A percentile compares a stretch with the other conserved stretches of the same genome.
phyloP scores from a whole-genome alignment of 1,140 invertebrate species.

The Bathynomus jamesi region DNA sequence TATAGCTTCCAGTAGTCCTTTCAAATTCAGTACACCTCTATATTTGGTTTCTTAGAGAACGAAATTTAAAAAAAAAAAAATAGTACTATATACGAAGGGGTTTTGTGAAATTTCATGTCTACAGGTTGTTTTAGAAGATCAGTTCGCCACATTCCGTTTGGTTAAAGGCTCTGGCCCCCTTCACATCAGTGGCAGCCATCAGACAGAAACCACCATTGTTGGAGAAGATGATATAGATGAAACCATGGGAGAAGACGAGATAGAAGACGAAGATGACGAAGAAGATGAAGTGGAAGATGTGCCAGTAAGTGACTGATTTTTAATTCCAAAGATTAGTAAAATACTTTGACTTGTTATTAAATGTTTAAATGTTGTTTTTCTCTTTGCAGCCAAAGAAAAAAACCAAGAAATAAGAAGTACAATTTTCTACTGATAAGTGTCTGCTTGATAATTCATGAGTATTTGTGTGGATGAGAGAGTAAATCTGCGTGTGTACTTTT shows the following conservation, averaged over 20 bases:
- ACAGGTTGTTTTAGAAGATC: background rate
- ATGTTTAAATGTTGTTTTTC: background rate
- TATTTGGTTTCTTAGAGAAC: too few species aligned
- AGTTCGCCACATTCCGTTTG: background rate
- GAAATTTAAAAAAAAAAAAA: too few species aligned
- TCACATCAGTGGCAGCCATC: background rate
- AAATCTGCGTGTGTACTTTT: too few species aligned
- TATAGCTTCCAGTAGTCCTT: too few species aligned
- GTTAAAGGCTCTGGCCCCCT: background rate
- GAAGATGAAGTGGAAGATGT: constrained; percentile 3
- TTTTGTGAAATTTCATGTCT: background rate
- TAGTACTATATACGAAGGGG: too few species aligned
- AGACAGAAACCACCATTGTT: background rate
- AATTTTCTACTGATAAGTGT: too few species aligned
- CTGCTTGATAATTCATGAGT: too few species aligned
- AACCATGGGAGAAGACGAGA: background rate
- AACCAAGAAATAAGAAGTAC: background rate
- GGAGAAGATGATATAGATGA: constrained; percentile 3
- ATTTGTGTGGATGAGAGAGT: too few species aligned
- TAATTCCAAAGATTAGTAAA: background rate
- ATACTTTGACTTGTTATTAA: too few species aligned
- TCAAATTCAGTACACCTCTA: too few species aligned
- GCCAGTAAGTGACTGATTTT: background rate
- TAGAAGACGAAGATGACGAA: background rate
- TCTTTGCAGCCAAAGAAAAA: background rate